phyloP scores from a whole-genome alignment of 2,797 vertebrate genomes.

The Micrastur ruficollis region DNA sequence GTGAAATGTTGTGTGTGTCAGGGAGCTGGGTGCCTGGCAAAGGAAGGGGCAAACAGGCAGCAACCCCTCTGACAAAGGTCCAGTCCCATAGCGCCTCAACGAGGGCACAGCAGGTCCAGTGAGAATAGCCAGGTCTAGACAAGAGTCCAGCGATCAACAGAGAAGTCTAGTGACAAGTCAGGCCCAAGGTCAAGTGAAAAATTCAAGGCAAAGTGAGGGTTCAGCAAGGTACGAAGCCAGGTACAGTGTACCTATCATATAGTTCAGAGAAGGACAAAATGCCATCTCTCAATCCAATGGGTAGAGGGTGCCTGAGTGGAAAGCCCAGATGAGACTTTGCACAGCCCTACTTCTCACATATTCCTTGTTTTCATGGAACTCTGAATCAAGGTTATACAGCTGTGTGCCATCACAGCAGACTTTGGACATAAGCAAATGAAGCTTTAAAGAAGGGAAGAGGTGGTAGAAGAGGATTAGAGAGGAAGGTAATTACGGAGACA shows the following conservation, averaged over 20 bases:
- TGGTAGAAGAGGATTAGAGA: background rate
- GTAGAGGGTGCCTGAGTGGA: background rate
- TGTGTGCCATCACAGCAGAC: background rate
- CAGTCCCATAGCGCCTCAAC: background rate
- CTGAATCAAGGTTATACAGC: background rate
- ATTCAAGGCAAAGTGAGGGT: background rate
- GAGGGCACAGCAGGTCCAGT: background rate
- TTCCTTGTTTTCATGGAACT: background rate
- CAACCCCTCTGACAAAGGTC: background rate
- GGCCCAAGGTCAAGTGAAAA: background rate
- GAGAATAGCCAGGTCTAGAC: background rate
- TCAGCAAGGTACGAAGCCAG: background rate
- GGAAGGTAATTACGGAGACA: background rate
- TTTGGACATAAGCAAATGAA: background rate
- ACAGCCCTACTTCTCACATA: background rate
- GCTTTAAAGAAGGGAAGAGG: background rate
- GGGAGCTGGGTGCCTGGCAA: background rate
- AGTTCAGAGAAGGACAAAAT: background rate
- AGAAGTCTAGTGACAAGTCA: background rate
- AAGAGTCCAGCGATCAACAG: background rate
- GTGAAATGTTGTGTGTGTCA: background rate
- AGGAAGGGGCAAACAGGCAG: background rate
- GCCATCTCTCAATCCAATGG: background rate
- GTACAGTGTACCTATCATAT: accelerated
- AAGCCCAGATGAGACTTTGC: background rate